Evolutionary conservation across 2,113 vertebrate genomes (phyloP).

Genomic region (Crotalus viridis): DNA sequence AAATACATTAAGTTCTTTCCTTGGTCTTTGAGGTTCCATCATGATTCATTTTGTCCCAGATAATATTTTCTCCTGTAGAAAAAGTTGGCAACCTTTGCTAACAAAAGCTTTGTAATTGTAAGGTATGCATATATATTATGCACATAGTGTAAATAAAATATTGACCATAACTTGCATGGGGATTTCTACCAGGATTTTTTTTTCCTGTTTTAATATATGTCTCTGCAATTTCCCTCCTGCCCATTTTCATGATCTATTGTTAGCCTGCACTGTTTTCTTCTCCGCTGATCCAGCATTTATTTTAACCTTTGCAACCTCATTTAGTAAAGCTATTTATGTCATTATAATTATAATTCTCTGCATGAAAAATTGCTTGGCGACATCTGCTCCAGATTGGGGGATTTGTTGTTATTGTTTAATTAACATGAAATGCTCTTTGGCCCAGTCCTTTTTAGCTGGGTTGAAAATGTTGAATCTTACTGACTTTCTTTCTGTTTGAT

Average conservation of each 20-base stretch:
- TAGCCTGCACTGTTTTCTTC: constrained; percentile 19
- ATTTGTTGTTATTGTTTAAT: constrained; percentile 25
- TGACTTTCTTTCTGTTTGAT: constrained; percentile 25
- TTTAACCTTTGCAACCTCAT: constrained; percentile 22
- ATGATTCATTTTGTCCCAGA: background rate
- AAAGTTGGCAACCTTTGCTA: background rate
- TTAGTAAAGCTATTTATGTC: constrained; percentile 25
- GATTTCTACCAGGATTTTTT: background rate
- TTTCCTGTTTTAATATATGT: background rate
- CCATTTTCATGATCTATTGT: constrained; percentile 7
- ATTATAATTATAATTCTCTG: background rate
- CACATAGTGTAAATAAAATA: background rate
- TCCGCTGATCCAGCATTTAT: constrained; percentile 18
- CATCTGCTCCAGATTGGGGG: constrained; percentile 23
- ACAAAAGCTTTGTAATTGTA: background rate
- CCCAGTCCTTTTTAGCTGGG: background rate
- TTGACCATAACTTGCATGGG: background rate
- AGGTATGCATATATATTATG: background rate
- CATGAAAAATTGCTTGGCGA: constrained; percentile 35
- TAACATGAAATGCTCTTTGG: constrained; percentile 11
- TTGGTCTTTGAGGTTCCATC: background rate
- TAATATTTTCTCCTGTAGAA: background rate
- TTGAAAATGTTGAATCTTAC: constrained; percentile 8
- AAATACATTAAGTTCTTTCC: background rate
- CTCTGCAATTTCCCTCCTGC: background rate